phyloP scores from a whole-genome alignment of 2,888 invertebrate genomes.

The Maniola hyperantus region DNA sequence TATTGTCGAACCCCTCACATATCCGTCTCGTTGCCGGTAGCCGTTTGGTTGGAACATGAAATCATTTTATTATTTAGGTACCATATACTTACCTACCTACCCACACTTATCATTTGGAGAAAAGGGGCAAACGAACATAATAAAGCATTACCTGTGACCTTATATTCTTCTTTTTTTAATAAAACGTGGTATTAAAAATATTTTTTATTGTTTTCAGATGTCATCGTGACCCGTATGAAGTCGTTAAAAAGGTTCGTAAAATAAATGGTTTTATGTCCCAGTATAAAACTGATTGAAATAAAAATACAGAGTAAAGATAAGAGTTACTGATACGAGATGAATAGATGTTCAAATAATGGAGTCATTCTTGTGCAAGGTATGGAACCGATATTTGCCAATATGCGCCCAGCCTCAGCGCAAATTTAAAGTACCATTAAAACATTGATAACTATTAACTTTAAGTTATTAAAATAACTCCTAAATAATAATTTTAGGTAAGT shows the following conservation, averaged over 20 bases:
- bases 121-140: background rate
- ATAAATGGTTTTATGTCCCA: slow-evolving; percentile 26
- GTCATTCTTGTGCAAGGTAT: background rate
- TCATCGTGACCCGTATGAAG: slow-evolving; percentile 40
- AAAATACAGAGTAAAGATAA: slow-evolving; percentile 2
- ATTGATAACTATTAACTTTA: too few species aligned
- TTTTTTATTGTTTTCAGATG: slow-evolving; percentile 43
- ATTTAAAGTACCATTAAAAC: too few species aligned
- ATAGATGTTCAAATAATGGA: background rate
- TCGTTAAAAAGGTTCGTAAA: slow-evolving; percentile 44
- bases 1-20: too few species aligned
- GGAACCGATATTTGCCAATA: background rate
- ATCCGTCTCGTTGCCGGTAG: too few species aligned
- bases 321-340: background rate
- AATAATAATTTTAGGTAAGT: too few species aligned
- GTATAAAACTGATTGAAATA: slow-evolving; percentile 5
- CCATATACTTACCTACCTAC: too few species aligned
- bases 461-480: too few species aligned
- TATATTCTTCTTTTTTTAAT: background rate
- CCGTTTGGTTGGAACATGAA: too few species aligned
- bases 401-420: too few species aligned
- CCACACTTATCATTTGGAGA: too few species aligned
- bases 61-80: too few species aligned
- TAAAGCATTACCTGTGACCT: background rate
- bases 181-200: slow-evolving; percentile 9